Conservation (phyloP, 2,888 invertebrate species). For the Cheilosia urbana region DNA sequence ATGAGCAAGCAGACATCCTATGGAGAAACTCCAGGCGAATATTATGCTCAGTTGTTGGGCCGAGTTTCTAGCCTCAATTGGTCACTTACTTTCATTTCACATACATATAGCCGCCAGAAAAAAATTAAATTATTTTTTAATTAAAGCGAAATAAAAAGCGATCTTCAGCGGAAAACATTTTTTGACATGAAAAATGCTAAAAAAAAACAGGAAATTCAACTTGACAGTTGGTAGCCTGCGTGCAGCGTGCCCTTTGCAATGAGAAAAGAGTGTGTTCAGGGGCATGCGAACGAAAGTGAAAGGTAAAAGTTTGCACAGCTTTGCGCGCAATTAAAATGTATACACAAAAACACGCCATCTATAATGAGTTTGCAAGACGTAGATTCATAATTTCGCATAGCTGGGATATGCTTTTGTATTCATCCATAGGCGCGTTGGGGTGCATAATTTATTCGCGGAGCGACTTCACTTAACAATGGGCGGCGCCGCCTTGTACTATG, state of each 20-base stretch:
- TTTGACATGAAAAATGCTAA: constrained; percentile 1
- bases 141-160: constrained; percentile 47
- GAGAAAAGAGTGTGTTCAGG: constrained; percentile 22
- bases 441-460: constrained; percentile 34
- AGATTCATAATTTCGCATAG: constrained; percentile 11
- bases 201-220: constrained; percentile 44
- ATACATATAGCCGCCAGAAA: constrained; percentile 22
- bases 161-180: constrained; percentile 11
- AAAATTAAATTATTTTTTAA: constrained; percentile 41
- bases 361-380: constrained; percentile 4
- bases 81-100: constrained; percentile 67
- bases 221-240: neutral
- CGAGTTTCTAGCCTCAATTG: constrained; percentile 31
- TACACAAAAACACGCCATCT: neutral
- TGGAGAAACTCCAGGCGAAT: constrained; percentile 10
- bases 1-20: constrained; percentile 21
- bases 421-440: neutral
- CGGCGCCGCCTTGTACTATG: constrained; percentile 6
- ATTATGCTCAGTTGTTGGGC: neutral
- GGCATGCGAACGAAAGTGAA: constrained; percentile 36
- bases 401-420: constrained; percentile 5
- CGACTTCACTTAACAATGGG: neutral
- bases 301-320: constrained; percentile 40
- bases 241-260: constrained; percentile 18
- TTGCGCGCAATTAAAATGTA: constrained; percentile 32